phyloP scores from a whole-genome alignment of 2,888 invertebrate species.

The Hemicrepidius hirtus region DNA sequence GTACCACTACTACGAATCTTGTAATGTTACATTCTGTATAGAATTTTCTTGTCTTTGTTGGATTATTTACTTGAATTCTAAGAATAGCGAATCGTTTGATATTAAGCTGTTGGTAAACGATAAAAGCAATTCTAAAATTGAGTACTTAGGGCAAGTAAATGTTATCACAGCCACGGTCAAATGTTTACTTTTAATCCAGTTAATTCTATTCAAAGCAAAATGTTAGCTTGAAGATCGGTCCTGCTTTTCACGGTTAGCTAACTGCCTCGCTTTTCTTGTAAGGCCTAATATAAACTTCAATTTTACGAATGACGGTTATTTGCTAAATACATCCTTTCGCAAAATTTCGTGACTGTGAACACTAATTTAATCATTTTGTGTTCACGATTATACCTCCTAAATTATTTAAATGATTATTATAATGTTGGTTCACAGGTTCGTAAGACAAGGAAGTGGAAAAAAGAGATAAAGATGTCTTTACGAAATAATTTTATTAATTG shows the following conservation, averaged over 20 bases:
- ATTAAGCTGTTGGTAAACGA: neutral
- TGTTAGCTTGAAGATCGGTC: neutral
- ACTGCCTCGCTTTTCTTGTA: neutral
- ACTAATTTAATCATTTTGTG: neutral
- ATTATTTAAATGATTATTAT: neutral
- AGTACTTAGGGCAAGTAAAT: slow-evolving; percentile 5
- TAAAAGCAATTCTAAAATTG: slow-evolving; percentile 4
- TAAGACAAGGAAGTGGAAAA: too few species aligned
- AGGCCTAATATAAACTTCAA: neutral
- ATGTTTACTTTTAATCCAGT: slow-evolving; percentile 3
- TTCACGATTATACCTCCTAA: neutral
- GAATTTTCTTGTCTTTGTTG: too few species aligned
- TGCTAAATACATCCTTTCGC: slow-evolving; percentile 8
- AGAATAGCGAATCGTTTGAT: neutral
- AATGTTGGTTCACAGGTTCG: neutral
- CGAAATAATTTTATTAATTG: too few species aligned
- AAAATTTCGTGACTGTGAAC: neutral
- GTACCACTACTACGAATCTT: too few species aligned
- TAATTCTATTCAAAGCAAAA: slow-evolving; percentile 16
- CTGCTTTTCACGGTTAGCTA: slow-evolving; percentile 6
- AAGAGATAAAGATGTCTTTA: too few species aligned
- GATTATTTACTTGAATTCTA: too few species aligned
- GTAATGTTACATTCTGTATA: too few species aligned
- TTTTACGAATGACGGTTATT: neutral
- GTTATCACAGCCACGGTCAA: slow-evolving; percentile 5